Evolutionary conservation across 1,140 invertebrate species (phyloP).

Genomic region (Drosophila auraria): DNA sequence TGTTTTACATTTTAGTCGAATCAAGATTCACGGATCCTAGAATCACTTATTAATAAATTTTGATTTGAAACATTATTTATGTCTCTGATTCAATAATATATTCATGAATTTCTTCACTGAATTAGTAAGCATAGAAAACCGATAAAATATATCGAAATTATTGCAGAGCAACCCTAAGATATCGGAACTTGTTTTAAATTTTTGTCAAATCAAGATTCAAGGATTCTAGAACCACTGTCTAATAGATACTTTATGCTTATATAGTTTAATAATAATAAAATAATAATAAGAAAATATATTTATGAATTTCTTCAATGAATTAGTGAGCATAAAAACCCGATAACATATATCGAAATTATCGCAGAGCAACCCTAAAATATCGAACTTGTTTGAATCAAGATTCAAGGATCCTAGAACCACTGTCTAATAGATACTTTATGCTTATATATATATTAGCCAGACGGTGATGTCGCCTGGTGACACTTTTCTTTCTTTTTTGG

Average conservation of each 20-base stretch:
- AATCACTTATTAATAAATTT: too few species aligned
- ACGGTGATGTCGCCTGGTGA: slow-evolving; percentile 22
- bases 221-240: slow-evolving; percentile 12
- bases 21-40: too few species aligned
- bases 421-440: slow-evolving; percentile 1
- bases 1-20: too few species aligned
- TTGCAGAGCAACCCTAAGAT: background rate
- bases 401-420: slow-evolving; percentile 4
- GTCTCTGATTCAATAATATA: background rate
- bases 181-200: background rate
- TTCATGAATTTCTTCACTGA: background rate
- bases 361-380: background rate
- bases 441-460: slow-evolving; percentile 6
- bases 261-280: too few species aligned
- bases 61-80: background rate
- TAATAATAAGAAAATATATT: too few species aligned
- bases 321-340: background rate
- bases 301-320: too few species aligned
- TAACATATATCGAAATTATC: background rate
- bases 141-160: background rate
- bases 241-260: background rate
- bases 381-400: too few species aligned
- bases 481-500: slow-evolving; percentile 12
- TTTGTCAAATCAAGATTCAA: background rate
- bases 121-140: too few species aligned